Percentiles rank a stretch among this genome's conserved stretches.
These are phyloP conservation scores for Megathymus violae DNA, from an alignment of 1,140 invertebrate species.

Conservation along the genomic window DNA sequence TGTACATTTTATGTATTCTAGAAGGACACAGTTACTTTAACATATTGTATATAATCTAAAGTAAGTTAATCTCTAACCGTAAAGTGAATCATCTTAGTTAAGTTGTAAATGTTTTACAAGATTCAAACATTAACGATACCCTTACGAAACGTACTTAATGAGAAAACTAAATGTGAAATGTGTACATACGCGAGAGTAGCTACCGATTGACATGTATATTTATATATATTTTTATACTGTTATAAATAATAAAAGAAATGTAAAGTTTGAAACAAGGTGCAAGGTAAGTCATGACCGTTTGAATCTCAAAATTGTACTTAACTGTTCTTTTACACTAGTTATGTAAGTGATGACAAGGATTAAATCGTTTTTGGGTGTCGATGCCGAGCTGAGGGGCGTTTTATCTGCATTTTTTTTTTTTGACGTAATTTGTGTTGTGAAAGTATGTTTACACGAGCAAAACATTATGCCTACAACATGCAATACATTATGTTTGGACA, in stretches of 20 bases:
- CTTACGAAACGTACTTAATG: neutral
- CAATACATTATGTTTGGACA: neutral
- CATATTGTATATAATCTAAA: conserved; percentile 43
- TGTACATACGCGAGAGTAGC: neutral
- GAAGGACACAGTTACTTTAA: conserved; percentile 40
- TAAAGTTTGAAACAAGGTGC: neutral
- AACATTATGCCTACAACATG: too few relatives aligned
- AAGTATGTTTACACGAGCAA: too few relatives aligned
- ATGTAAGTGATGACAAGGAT: conserved; percentile 2
- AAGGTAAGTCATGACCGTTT: conserved; percentile 31
- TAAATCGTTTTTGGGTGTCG: neutral
- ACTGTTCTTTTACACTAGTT: conserved; percentile 28
- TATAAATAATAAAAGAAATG: too few relatives aligned
- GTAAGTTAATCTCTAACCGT: conserved; percentile 15
- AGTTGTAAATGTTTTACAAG: conserved; percentile 10
- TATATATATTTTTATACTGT: too few relatives aligned
- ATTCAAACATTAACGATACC: conserved; percentile 10
- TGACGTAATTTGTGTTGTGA: neutral
- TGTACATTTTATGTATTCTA: conserved; percentile 47
- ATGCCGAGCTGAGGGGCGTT: neutral
- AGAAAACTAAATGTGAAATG: neutral
- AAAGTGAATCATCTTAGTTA: conserved; percentile 9
- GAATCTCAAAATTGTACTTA: conserved; percentile 66
- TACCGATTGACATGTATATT: conserved; percentile 34
- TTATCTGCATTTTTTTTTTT: conserved; percentile 2